Evolutionary conservation across 1,140 invertebrate genomes (phyloP).

Genomic region (Phocides pigmalion): DNA sequence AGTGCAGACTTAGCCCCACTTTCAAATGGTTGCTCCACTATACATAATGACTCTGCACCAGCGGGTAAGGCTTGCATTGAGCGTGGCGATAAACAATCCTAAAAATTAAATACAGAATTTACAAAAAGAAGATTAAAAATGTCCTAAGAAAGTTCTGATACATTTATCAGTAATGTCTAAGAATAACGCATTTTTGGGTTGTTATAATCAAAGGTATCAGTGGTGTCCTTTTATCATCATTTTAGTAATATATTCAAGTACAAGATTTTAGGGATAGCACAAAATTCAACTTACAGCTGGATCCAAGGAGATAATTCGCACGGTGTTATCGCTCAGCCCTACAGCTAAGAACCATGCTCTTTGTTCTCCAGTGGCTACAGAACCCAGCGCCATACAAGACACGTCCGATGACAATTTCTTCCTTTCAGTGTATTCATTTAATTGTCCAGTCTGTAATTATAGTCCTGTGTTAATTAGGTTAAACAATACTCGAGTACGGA

Average conservation of each 20-base stretch:
- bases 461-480: constrained; percentile 6
- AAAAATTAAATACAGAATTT: constrained; percentile 40
- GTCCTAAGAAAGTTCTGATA: background rate
- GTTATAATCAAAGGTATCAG: constrained; percentile 80
- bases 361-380: constrained; percentile 97
- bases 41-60: constrained; percentile 97
- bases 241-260: constrained; percentile 30
- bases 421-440: constrained; percentile 99
- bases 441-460: constrained; percentile 93
- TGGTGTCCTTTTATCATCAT: constrained; percentile 84
- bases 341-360: constrained; percentile 98
- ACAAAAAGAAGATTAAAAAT: background rate
- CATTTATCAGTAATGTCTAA: constrained; percentile 55
- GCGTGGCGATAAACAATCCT: constrained; percentile 95
- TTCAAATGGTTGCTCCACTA: constrained; percentile 93
- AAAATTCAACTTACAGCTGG: constrained; percentile 88
- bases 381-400: constrained; percentile 98
- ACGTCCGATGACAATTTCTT: constrained; percentile 98
- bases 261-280: no score
- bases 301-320: constrained; percentile 98
- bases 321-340: constrained; percentile 97
- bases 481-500: no score
- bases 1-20: constrained; percentile 88
- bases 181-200: constrained; percentile 82
- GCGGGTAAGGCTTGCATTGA: constrained; percentile 99